Evolutionary conservation across 2,113 vertebrate genomes (phyloP), one percentile per base, ranked within the genome.

Genomic region (Apistogramma diplotaenia): DNA sequence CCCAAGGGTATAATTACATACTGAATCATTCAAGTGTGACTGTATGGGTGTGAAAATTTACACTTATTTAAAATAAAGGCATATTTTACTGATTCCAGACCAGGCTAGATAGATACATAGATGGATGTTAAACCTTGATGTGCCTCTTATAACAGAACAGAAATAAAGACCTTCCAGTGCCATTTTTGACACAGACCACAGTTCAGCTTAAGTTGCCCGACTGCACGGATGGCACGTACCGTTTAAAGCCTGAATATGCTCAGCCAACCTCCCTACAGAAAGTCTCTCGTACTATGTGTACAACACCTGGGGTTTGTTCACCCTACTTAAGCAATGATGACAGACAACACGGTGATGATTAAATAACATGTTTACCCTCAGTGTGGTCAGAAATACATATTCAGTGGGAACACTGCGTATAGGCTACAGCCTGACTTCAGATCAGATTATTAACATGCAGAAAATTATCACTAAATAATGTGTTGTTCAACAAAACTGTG

Each of bases 401-500:
- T 95, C 92, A 95, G 79, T 87, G 88, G 89, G 93, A 93, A 95
- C 94, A 93, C 87, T 27, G 90, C 89, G 87, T 93, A 90, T 91
- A 91, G 88, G 87, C 86, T 77, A 77, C 84, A 76, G 81, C 85
- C 89, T 84, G 92, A 93, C 92, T 92, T 79, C 81, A 83, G 87
- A 94, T 94, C 87, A 90, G 78, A 87, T 77, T 86, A 93, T 94
- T 95, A 95, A 90, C 85, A 85, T 85, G 76, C 74, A 81, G 79
- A 84, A 75, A 91, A 94, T 93, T 84, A 94, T 93, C 89, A 93
- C 78, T 82, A 88, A 93, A 94, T 95, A 89, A 94, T 92, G 87
- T 93, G 89, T 88, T 93, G 92, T 94, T 93, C 87, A 89, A 91
- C 76, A 83, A 95, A 94, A 94, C 92, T 94, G 93, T 94, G 92